Evolutionary conservation across 2,113 vertebrate species (phyloP), one percentile per base, ranked within the genome.

Genomic region (Carassius gibelio): DNA sequence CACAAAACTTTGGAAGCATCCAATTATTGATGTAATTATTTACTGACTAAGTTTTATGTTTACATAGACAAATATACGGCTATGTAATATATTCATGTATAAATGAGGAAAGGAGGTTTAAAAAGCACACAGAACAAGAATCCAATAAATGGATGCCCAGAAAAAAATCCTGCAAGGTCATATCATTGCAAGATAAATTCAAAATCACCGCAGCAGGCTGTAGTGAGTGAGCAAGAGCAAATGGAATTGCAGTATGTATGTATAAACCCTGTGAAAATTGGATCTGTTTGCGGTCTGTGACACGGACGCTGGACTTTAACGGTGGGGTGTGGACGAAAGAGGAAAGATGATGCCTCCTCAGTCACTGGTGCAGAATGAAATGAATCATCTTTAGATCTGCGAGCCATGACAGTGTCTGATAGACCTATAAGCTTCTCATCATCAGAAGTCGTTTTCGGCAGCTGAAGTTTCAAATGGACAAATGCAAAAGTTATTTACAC

Each of bases 381-480:
- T 79, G 61, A 85, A 69, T 85, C 62, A 85, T 69, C 62, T 68
- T 85, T 79, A 79, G 21, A 69, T 69, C 34, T 57, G 38, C 14
- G 64, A 68, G 61, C 23, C 38, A 48, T 26, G 77, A 62, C 55
- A 59, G 26, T 21, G 11, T 66, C 13, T 81, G 11, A 81, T 55
- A 55, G 80, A 71, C 48, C 48, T n/a, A 71, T 57, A 68, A 68
- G 80, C 45, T 82, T 45, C 19, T 52, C 45, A 82, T 52, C 42
- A 82, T 52, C 62, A 34, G 26, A 82, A 71, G 38, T 30, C 42
- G 4, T 84, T 68, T 78, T 19, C 50, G 15, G 17, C 48, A 42
- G 83, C 17, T 78, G 59, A 9, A 26, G 48, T 69, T 85, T 59
- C 26, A 84, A 84, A 84, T 48, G 13, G 72, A 64, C 38, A 61